A percentile compares a stretch with the other conserved stretches of the same genome.
Evolutionary conservation across 2,113 vertebrate genomes (phyloP).

Genomic region (Brevimyrus niger): DNA sequence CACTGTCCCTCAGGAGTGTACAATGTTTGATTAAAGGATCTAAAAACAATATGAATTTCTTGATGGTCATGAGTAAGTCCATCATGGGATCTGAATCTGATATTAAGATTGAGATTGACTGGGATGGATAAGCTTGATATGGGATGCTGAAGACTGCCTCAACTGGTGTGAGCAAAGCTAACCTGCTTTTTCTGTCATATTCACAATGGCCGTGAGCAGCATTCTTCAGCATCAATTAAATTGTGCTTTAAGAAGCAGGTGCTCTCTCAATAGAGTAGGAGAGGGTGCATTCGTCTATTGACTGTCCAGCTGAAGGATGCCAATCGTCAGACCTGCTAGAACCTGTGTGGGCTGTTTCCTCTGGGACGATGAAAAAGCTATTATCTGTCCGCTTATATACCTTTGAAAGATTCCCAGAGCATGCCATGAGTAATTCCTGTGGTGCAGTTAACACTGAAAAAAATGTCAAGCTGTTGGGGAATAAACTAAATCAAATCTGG

Average conservation of each 20-base stretch:
- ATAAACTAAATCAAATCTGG: neutral
- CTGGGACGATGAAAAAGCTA: neutral
- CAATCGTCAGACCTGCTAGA: neutral
- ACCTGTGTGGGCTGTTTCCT: neutral
- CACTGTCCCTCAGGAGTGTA: neutral
- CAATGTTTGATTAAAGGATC: neutral
- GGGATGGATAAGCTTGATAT: neutral
- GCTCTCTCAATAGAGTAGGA: neutral
- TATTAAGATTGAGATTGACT: neutral
- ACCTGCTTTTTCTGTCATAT: neutral
- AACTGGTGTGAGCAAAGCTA: neutral
- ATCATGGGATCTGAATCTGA: neutral
- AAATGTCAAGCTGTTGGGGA: neutral
- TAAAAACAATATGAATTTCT: neutral
- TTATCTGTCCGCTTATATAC: neutral
- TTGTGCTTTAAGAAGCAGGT: neutral
- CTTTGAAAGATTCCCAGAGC: neutral
- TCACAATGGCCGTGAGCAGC: neutral
- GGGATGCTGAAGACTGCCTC: neutral
- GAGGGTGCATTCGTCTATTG: neutral
- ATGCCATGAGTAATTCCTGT: neutral
- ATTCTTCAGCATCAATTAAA: neutral
- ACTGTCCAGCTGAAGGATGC: neutral
- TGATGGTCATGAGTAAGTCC: neutral
- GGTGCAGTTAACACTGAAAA: neutral